Conservation (phyloP, 2,113 vertebrate genomes). For the Rhinopomastus cyanomelas region DNA sequence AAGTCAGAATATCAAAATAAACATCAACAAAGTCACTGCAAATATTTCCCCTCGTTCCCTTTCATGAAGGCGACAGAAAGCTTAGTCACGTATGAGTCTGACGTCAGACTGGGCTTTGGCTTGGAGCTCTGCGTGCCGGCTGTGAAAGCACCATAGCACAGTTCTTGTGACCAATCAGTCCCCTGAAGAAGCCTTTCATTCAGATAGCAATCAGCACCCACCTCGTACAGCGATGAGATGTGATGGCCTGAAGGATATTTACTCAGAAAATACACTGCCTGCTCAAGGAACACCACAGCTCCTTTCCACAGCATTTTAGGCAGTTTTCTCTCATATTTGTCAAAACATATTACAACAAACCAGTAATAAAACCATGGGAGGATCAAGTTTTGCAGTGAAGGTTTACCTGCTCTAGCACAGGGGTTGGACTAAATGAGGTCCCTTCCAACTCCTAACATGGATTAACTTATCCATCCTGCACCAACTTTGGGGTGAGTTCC, state of each 20-base stretch:
- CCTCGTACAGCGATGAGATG: background rate
- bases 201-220: background rate
- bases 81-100: background rate
- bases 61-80: background rate
- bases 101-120: background rate
- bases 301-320: background rate
- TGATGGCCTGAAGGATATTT: background rate
- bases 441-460: no score
- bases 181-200: background rate
- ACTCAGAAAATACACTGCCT: background rate
- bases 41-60: background rate
- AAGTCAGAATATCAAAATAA: slow-evolving; percentile 27
- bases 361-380: background rate
- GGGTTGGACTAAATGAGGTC: no score
- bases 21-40: background rate
- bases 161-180: background rate
- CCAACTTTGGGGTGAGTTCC: background rate
- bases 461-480: background rate
- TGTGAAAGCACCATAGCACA: background rate
- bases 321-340: background rate
- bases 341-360: background rate
- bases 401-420: no score
- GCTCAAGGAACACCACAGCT: background rate
- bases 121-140: background rate
- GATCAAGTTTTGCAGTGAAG: background rate